A percentile compares a stretch with the other conserved stretches of the same genome.
These are phyloP conservation scores for Styela plicata DNA, from an alignment of 23 tunicate genomes.

Conservation along the genomic window DNA sequence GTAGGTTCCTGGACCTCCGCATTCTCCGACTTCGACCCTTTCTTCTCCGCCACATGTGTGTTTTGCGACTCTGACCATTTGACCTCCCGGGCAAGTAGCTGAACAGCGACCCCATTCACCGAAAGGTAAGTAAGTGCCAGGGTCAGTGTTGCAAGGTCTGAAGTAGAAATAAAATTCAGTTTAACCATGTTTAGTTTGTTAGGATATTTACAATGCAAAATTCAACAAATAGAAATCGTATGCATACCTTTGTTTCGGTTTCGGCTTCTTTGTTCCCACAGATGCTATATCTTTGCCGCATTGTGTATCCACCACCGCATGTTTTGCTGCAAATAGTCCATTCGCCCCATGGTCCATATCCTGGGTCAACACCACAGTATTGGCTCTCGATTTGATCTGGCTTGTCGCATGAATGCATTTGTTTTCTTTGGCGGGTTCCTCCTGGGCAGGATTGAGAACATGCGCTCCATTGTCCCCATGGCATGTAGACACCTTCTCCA, in stretches of 20 bases:
- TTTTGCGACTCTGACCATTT: conserved; percentile 33
- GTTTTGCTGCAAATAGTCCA: conserved; percentile 41
- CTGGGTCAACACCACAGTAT: conserved; percentile 73
- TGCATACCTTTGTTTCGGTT: conserved; percentile 19
- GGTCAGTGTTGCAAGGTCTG: conserved; percentile 67
- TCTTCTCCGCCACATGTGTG: conserved; percentile 67
- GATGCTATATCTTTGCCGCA: conserved; percentile 42
- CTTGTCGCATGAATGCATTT: conserved; percentile 63
- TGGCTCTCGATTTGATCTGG: conserved; percentile 36
- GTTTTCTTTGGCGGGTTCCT: conserved; percentile 41
- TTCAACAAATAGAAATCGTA: too few species aligned
- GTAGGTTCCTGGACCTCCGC: conserved; percentile 81
- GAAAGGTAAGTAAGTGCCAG: conserved; percentile 47
- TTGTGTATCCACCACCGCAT: conserved; percentile 43
- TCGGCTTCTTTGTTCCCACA: conserved; percentile 38
- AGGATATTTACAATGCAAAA: too few species aligned
- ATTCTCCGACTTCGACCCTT: conserved; percentile 51
- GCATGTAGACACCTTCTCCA: conserved; percentile 29
- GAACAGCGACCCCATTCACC: conserved; percentile 86
- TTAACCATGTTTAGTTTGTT: neutral
- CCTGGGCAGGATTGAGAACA: conserved; percentile 47
- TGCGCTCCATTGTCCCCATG: conserved; percentile 32
- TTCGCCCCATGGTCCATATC: conserved; percentile 56
- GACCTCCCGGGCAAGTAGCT: conserved; percentile 85
- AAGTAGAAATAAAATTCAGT: too few species aligned